Evolutionary conservation across 1,140 invertebrate species (phyloP), one percentile per base, ranked within the genome.

Genomic region (Trigoniulus corallinus): DNA sequence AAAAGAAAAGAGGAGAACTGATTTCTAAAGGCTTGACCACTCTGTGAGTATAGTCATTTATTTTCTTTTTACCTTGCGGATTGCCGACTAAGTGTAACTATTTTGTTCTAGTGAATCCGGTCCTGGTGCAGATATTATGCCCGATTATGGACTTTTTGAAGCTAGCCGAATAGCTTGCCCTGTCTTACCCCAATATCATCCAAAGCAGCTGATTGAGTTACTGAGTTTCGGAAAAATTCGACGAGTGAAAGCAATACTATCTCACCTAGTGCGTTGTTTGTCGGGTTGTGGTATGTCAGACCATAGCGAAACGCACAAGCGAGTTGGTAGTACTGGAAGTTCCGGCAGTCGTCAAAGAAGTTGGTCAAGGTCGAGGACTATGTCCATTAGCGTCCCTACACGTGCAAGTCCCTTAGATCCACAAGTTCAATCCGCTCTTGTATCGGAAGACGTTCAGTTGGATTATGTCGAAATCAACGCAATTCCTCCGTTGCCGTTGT

Each of bases 161-260:
- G 92, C 93, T 0, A 88, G 88, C n/a, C 75, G 89, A 46, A 86
- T 96, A 57, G 89, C 89, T 0, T 92, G 88, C 62, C 94, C 94
- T 0, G 91, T 98, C n/a, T 67, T 99, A 53, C 95, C 96, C 0
- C 96, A 98, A 61, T 99, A 98, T 68, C 96, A 99, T 74, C 95
- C 95, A 0, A 95, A 96, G 63, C 93, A 97, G 61, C 68, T 99
- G 2, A 96, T 97, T 83, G 95, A 98, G 64, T 68, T 98, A n/a
- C 70, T 99, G 0, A 97, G 97, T 68, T 96, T 92, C 51, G 96
- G 96, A 0, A 97, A 97, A 71, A 94, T 95, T 29, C 72, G 87
- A 58, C 88, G 92, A 77, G 95, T 98, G 0, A 97, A 97, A 67
- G 93, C 94, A 0, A 98, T 99, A 53, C 70, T 99, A 34, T 82